Evolutionary conservation across 2,888 invertebrate genomes (phyloP).

Genomic region (Dynastes hyllus): DNA sequence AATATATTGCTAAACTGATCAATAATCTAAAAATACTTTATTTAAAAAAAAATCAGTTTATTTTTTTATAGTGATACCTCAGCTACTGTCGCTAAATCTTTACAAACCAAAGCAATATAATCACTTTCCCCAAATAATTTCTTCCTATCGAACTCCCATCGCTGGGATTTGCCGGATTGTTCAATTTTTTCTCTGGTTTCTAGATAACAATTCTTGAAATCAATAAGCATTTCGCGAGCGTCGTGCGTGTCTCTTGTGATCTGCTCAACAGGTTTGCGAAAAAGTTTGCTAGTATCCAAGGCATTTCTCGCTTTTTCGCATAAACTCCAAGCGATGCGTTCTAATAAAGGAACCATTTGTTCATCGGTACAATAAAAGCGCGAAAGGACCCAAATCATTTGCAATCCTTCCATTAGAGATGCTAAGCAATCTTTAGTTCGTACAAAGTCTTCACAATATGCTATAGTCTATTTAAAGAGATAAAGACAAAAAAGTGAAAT

Average conservation of each 20-base stretch:
- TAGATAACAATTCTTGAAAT: slow-evolving; percentile 85
- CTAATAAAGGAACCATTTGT: slow-evolving; percentile 88
- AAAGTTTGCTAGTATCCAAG: slow-evolving; percentile 82
- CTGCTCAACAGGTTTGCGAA: slow-evolving; percentile 73
- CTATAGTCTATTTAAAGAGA: slow-evolving; percentile 64
- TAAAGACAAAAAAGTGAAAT: slow-evolving; percentile 40
- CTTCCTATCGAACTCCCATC: slow-evolving; percentile 94
- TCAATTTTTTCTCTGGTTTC: slow-evolving; percentile 89
- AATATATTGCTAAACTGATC: slow-evolving; percentile 93
- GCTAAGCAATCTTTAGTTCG: slow-evolving; percentile 84
- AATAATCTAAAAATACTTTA: slow-evolving; percentile 75
- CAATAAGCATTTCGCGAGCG: slow-evolving; percentile 80
- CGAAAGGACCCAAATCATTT: slow-evolving; percentile 94
- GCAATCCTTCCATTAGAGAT: slow-evolving; percentile 86
- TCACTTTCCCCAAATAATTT: slow-evolving; percentile 88
- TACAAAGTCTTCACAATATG: slow-evolving; percentile 76
- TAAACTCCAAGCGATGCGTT: slow-evolving; percentile 88
- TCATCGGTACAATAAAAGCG: slow-evolving; percentile 89
- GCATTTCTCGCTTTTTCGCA: slow-evolving; percentile 83
- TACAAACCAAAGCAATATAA: slow-evolving; percentile 87
- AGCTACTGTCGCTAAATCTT: slow-evolving; percentile 85
- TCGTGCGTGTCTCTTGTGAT: slow-evolving; percentile 65
- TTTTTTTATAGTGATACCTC: slow-evolving; percentile 71
- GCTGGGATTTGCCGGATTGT: slow-evolving; percentile 85
- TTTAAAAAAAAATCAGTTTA: background rate